phyloP scores from a whole-genome alignment of 2,113 vertebrate species.

The Copsychus sechellarum region DNA sequence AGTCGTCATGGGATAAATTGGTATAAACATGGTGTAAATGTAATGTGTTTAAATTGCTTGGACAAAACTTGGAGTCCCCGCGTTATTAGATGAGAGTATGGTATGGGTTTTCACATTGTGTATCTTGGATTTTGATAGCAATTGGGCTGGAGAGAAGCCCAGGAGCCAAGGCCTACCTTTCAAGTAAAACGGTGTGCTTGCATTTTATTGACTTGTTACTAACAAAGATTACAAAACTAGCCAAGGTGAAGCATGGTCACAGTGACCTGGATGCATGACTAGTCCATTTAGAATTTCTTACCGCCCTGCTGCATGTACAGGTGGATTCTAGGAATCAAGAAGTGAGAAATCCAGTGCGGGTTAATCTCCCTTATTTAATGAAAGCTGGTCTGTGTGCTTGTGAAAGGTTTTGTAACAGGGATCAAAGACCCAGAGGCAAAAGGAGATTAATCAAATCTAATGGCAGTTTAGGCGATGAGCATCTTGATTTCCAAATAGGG shows the following conservation, averaged over 20 bases:
- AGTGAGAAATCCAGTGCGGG: neutral
- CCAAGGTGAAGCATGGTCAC: neutral
- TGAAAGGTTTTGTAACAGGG: neutral
- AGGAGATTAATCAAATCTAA: neutral
- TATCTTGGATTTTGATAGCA: neutral
- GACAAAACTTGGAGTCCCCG: neutral
- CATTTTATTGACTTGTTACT: neutral
- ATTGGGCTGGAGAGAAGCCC: neutral
- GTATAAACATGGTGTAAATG: neutral
- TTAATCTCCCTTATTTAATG: neutral
- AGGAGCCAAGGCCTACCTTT: neutral
- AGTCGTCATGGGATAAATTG: neutral
- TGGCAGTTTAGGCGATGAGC: neutral
- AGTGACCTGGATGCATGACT: neutral
- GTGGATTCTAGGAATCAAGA: neutral
- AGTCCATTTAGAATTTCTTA: neutral
- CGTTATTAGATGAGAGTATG: neutral
- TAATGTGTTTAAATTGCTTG: neutral
- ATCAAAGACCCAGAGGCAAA: neutral
- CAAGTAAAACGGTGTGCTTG: neutral
- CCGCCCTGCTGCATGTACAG: neutral
- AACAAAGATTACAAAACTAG: neutral
- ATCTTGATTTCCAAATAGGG: neutral
- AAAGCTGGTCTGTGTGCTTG: neutral
- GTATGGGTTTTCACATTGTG: neutral